Base-by-base conservation (phyloP, 2,888 invertebrate genomes). In the Nephrocerus scutellatus region DNA sequence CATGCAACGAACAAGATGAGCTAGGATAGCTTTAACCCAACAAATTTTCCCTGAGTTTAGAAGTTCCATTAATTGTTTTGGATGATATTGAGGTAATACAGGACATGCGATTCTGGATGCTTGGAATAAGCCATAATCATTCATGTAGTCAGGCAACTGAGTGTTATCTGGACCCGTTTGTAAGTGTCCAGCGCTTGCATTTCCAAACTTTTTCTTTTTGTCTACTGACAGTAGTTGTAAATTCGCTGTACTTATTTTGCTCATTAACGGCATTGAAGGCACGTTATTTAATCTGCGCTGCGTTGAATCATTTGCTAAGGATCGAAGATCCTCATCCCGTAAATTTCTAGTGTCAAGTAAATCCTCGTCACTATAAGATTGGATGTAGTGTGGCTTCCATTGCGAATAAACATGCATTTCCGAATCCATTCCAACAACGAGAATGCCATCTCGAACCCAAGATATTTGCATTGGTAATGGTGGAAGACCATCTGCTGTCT, bases 341-440 rank as follows among this genome's bases (percentile, higher is more conserved):
- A 84, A 70, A 36, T 84, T 84, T 29, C 84, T 74, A 2, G 81
- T 80, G 42, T 83, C 82, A 44, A 79, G 72, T 41, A 79, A 74
- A 57, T 87, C 87, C 47, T 83, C 82, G 1, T 77, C 70, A 46
- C 80, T 80, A 20, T 56, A 53, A 4, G 56, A 54, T 28, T 62
- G 56, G 14, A 43, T 51, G 29, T 56, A 58, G 10, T 63, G 60
- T 0, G 88, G 84, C 57, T 87, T 87, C 97, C 97, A 98, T 60
- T 98, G 98, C 1, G 95, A 93, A 63, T 96, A 98, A 0, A 98
- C 95, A 59, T 97, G 95, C 93, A 98, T 96, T 66, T 98, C 98
- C 3, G 95, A 96, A 63, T 97, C 95, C 96, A 98, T 96, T 3
- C 97, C 98, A 2, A 98, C 95, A 0, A 99, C 92, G 2, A 98